Conservation (phyloP, 2,888 invertebrate species). For the Vanessa cardui region DNA sequence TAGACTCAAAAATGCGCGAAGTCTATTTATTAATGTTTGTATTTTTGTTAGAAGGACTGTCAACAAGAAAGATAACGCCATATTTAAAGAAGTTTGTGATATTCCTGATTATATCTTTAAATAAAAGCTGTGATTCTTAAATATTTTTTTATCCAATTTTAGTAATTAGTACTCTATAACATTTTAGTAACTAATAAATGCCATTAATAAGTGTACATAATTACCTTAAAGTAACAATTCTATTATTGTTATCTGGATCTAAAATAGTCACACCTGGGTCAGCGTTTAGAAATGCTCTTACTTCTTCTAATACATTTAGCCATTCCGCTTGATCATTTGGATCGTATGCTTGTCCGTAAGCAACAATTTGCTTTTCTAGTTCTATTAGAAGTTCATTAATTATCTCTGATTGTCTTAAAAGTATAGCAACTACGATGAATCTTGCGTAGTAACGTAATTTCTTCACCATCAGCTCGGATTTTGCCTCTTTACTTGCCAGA, state of each 20-base stretch:
- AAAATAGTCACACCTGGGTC: constrained; percentile 94
- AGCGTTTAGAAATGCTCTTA: constrained; percentile 96
- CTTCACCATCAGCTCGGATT: constrained; percentile 98
- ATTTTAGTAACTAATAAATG: too few relatives aligned
- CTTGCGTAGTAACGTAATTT: constrained; percentile 97
- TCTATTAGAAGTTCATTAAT: constrained; percentile 96
- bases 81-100: too few relatives aligned
- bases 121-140: too few relatives aligned
- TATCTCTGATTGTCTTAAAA: constrained; percentile 95
- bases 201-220: constrained; percentile 32
- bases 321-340: constrained; percentile 99
- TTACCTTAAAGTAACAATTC: constrained; percentile 93
- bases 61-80: too few relatives aligned
- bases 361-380: constrained; percentile 95
- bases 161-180: too few relatives aligned
- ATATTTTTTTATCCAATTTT: too few relatives aligned
- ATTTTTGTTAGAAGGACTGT: too few relatives aligned
- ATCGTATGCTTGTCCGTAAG: constrained; percentile 97
- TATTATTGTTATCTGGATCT: constrained; percentile 92
- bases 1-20: too few relatives aligned
- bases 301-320: constrained; percentile 96
- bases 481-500: constrained; percentile 95
- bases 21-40: too few relatives aligned
- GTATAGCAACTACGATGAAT: constrained; percentile 97
- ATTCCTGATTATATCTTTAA: too few relatives aligned